A percentile compares a stretch with the other conserved stretches of the same genome.
Conservation (phyloP, 2,797 vertebrate species). For the Cygnus olor region DNA sequence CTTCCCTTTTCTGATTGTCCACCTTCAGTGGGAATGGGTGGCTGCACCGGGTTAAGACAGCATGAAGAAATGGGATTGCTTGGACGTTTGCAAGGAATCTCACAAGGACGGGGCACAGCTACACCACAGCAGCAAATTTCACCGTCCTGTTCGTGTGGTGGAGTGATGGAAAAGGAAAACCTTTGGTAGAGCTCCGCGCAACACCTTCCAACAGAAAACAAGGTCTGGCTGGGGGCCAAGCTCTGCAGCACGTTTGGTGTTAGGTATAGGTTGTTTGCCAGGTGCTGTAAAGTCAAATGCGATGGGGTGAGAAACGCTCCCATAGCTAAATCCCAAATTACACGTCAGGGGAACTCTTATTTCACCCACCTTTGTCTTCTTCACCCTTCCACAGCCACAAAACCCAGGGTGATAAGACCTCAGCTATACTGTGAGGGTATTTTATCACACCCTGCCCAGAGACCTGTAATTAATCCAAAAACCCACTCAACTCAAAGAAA, state of each 20-base stretch:
- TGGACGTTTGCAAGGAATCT: neutral
- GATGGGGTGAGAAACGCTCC: neutral
- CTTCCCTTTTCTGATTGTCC: neutral
- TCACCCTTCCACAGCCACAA: neutral
- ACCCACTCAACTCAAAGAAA: fast-evolving
- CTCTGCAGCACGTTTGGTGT: neutral
- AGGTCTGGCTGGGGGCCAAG: neutral
- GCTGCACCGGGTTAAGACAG: neutral
- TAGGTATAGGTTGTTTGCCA: neutral
- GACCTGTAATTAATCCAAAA: neutral
- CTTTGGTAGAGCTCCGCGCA: neutral
- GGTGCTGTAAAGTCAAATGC: neutral
- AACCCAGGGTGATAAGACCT: neutral
- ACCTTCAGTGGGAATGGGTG: neutral
- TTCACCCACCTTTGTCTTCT: neutral
- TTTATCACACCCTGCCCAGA: fast-evolving
- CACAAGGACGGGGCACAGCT: fast-evolving
- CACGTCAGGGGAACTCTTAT: neutral
- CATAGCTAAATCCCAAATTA: neutral
- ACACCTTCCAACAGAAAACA: neutral
- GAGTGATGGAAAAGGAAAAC: neutral
- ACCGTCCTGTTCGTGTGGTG: neutral
- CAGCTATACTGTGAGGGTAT: neutral
- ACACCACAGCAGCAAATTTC: neutral
- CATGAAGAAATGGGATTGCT: neutral